Evolutionary conservation across 2,797 vertebrate genomes (phyloP), one percentile per base, ranked within the genome.

Genomic region (Fringilla coelebs): DNA sequence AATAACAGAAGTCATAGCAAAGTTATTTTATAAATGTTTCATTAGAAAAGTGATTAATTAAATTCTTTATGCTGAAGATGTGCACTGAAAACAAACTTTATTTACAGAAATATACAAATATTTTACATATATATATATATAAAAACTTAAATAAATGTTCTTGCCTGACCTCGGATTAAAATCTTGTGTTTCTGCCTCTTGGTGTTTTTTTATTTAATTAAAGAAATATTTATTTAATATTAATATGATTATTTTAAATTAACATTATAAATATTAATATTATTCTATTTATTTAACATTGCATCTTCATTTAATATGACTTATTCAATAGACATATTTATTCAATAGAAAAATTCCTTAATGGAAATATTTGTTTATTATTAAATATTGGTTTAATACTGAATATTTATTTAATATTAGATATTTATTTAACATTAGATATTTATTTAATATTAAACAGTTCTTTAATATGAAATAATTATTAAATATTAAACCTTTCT

Each of bases 111-210:
- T 32, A 17, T 5, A 19, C 18, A 9, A 31, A 32, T 70, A 36
- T 61, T 28, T 41, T 55, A 24, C 60, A 57, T 9, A 31, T 11
- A 40, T 7, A 17, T 43, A 14, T 46, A 65, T 13, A 41, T 13
- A 74, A 52, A 65, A 20, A 54, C 36, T 41, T 41, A 65, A 95
- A 95, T 95, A 96, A 96, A 96, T 13, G 13, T 34, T 72, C 2
- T 48, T 63, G 31, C 21, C 71, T 72, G 65, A 89, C 20, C 34
- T 73, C 13, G 4, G 55, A 93, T 75, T 52, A 58, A 78, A 60
- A 26, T 25, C 51, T 61, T 34, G 49, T 6, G 25, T 54, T 86
- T 85, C 73, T 78, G 34, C 54, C 60, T 60, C 43, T 41, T 70
- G 34, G 63, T 57, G 62, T 2, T 62, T 88, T 34, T 52, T 51